Evolutionary conservation across 1,140 invertebrate species (phyloP), one percentile per base, ranked within the genome.

Genomic region (Stenopsyche tienmushanensis): DNA sequence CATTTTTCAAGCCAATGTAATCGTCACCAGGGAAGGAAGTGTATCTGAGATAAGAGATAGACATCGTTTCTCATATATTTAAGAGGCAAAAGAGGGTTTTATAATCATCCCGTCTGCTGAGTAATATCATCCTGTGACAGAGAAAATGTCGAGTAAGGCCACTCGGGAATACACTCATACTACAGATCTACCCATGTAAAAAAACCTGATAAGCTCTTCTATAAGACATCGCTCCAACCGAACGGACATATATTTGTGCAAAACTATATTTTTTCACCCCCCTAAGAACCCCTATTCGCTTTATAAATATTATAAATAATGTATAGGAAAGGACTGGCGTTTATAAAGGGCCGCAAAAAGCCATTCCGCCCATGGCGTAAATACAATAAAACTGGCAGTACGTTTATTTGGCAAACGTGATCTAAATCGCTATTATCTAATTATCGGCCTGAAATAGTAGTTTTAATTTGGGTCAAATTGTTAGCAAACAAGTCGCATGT

Each of bases 11-110:
- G 13, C 5, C 5, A 34, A 34, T 34, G 29, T 34, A 7, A 13
- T 34, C 13, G 29, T 34, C 29, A 13, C 29, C 5, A 34, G 29
- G 29, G 29, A 34, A 34, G 5, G 29, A 34, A 34, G 29, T 13
- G 29, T 34, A 34, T 34, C 29, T 7, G 13, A 34, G 29, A 34
- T 34, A 34, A 45, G 23, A 53, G 25, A 49, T 49, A 49, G 45
- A 53, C 50, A 53, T 53, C 50, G 23, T 23, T 53, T n/a, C 21
- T 25, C 50, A 53, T 53, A 53, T 53, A 53, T 53, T 53, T 53
- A 53, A 53, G 50, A 15, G 25, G 50, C 24, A 53, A 23, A 3
- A 53, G 20, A 23, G 26, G 50, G 50, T 29, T 53, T 53, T 53
- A 53, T 53, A 53, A 53, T 53, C 50, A 53, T 53, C 50, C 23